These are phyloP conservation scores for Zygogramma bicolorata DNA, from an alignment of 2,888 invertebrate species.

Conservation along the genomic window DNA sequence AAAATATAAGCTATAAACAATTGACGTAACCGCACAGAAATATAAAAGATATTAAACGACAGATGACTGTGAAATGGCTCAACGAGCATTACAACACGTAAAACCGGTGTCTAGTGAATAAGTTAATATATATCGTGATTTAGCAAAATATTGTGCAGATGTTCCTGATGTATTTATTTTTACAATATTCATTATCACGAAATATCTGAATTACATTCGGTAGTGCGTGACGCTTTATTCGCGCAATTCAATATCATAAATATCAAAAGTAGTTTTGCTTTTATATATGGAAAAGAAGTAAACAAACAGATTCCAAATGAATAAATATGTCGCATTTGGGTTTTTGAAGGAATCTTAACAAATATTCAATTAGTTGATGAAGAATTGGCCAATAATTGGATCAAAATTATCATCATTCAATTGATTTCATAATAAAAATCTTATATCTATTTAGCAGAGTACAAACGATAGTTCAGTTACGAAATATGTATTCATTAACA, in stretches of 20 bases:
- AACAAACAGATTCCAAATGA: neutral
- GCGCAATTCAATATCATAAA: neutral
- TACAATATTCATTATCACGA: neutral
- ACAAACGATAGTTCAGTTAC: too few species aligned
- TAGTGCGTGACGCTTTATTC: neutral
- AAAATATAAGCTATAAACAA: neutral
- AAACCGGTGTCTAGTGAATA: neutral
- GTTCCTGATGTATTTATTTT: slow-evolving; percentile 1
- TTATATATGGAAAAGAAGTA: neutral
- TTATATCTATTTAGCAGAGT: too few species aligned
- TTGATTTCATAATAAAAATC: too few species aligned
- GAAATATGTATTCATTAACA: too few species aligned
- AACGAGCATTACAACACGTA: neutral
- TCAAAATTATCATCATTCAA: too few species aligned
- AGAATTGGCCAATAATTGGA: too few species aligned
- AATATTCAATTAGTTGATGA: too few species aligned
- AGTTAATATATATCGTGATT: neutral
- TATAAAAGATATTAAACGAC: slow-evolving; percentile 1
- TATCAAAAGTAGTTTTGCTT: neutral
- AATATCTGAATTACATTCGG: neutral
- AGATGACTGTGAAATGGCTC: neutral
- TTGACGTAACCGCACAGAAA: slow-evolving; percentile 3
- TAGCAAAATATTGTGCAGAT: slow-evolving; percentile 3
- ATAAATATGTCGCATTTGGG: neutral
- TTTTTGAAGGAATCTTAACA: neutral